These are phyloP conservation scores for Aphelenchoides besseyi DNA, from an alignment of 1,140 invertebrate genomes.

Conservation along the genomic window DNA sequence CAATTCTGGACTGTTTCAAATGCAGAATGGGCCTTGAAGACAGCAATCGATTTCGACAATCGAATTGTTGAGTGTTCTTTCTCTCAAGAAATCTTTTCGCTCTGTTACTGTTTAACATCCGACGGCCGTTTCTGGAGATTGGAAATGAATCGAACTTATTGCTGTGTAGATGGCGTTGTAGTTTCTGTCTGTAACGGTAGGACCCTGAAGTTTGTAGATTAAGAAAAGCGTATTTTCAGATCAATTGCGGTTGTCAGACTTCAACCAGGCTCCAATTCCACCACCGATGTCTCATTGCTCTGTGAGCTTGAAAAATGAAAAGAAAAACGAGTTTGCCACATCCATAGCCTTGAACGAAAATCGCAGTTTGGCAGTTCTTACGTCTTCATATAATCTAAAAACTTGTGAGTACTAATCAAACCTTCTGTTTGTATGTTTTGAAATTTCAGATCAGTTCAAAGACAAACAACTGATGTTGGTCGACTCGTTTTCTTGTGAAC, in stretches of 20 bases:
- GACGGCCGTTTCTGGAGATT: conserved; percentile 29
- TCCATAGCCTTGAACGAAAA: conserved; percentile 28
- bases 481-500: not conserved
- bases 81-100: conserved; percentile 30
- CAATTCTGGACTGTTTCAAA: conserved; percentile 79
- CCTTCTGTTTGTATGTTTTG: not conserved
- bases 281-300: conserved; percentile 74
- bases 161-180: conserved; percentile 69
- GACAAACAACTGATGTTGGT: not conserved
- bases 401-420: conserved; percentile 23
- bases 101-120: conserved; percentile 30
- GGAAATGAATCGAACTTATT: conserved; percentile 32
- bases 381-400: conserved; percentile 11
- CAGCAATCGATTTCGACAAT: conserved; percentile 61
- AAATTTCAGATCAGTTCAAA: conserved; percentile 1
- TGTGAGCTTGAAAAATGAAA: not conserved
- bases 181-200: conserved; percentile 75
- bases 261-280: conserved; percentile 73
- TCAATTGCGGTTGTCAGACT: conserved; percentile 72
- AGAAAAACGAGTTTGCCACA: not conserved
- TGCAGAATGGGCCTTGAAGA: conserved; percentile 86
- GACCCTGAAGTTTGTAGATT: conserved; percentile 21
- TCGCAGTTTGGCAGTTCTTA: not conserved
- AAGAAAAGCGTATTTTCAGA: conserved; percentile 58
- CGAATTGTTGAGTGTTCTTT: not conserved